Base-by-base conservation (phyloP, 2,888 invertebrate species). In the Axea sp. region DNA sequence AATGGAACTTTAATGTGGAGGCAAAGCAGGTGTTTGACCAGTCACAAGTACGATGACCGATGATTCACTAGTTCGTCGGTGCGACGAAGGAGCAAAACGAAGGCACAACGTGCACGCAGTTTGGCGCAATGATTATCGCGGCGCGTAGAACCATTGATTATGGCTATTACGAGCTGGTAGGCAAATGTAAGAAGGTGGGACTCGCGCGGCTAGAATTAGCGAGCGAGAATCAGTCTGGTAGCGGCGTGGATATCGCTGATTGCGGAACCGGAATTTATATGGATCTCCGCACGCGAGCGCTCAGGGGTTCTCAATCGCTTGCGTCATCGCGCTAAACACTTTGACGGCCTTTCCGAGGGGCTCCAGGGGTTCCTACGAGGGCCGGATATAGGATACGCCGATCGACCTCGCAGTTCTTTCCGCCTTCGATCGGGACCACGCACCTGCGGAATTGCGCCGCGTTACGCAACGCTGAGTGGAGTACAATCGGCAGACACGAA, bases 211-310 rank as follows among this genome's bases (percentile, higher is more conserved):
- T 82, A 81, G 81, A 84, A 85, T 86, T 85, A 84, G 85, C 80
- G 80, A 78, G 80, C 79, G 80, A 82, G 84, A 82, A 83, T 82
- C 83, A 85, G 84, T 85, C 86, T 84, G 84, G 84, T 84, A 84
- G 84, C 83, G 83, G 86, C 86, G 84, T 84, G 82, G 85, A 86
- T 86, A 85, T 82, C 81, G 84, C 83, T 86, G 86, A 86, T 87
- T 85, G 85, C 84, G 83, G 84, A 87, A 86, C 86, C 84, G 85
- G 86, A 87, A 87, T 87, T 86, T 87, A 87, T 87, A 87, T 87
- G 86, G 86, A 84, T 85, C 82, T 78, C 68, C 78, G 85, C 87
- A 87, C 87, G 87, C 87, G 84, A 85, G 39, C 74, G 72, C 53
- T 81, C 85, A 85, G 86, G 76, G 83, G 80, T 80, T 84, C 84